These are phyloP conservation scores for Marmota monax DNA, from an alignment of 2,113 vertebrate genomes.

Conservation along the genomic window DNA sequence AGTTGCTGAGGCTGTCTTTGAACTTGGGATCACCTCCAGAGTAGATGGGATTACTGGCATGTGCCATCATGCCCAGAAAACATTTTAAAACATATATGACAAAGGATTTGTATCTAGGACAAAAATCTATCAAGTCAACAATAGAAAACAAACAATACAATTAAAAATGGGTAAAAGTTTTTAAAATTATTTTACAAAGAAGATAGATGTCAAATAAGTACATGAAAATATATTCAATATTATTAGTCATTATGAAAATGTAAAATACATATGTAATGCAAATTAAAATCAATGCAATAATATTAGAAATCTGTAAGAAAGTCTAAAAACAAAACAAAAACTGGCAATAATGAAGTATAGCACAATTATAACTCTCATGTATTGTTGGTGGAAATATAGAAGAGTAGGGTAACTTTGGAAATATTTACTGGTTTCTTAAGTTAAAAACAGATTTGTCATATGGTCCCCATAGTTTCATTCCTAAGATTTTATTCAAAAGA, in stretches of 20 bases:
- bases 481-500: slow-evolving; percentile 38
- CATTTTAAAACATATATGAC: not conserved
- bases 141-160: not conserved
- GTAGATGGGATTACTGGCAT: no score
- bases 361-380: not conserved
- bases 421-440: slow-evolving; percentile 21
- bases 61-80: no score
- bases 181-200: not conserved
- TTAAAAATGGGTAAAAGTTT: not conserved
- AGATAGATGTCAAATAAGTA: not conserved
- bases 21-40: no score
- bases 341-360: not conserved
- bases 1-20: no score
- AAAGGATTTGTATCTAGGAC: not conserved
- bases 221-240: not conserved
- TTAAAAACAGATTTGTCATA: slow-evolving; percentile 8
- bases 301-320: not conserved
- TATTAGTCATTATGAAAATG: slow-evolving; percentile 11
- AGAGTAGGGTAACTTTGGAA: not conserved
- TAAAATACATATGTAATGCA: not conserved
- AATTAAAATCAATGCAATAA: not conserved
- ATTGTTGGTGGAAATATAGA: not conserved
- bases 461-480: not conserved
- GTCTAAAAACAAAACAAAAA: not conserved
- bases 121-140: not conserved